A percentile compares a stretch with the other conserved stretches of the same genome.
These are phyloP conservation scores for Gambusia holbrooki DNA, from an alignment of 2,113 vertebrate species.

Conservation along the genomic window DNA sequence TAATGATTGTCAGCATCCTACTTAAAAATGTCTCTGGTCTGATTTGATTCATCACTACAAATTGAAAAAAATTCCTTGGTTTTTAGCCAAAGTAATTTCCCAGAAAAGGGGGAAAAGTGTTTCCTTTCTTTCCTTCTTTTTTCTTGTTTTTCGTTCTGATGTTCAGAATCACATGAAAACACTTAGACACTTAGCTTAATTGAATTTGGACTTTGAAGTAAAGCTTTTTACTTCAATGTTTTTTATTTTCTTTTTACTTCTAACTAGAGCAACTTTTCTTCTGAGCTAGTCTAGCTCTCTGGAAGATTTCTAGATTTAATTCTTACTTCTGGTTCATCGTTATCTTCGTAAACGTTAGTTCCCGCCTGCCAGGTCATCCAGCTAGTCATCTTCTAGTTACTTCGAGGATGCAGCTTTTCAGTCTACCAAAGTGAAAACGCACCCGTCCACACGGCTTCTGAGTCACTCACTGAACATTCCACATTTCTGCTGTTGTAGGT, in stretches of 20 bases:
- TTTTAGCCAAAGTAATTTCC: background rate
- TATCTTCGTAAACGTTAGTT: background rate
- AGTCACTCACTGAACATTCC: slow-evolving; percentile 53
- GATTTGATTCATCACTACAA: no score
- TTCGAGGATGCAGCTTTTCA: slow-evolving; percentile 9
- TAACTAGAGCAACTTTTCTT: background rate
- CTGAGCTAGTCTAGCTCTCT: background rate
- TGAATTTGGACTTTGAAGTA: no score
- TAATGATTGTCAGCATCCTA: no score
- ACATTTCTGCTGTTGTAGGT: slow-evolving; percentile 46
- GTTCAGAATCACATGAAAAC: background rate
- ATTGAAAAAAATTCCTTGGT: background rate
- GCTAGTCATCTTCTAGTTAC: slow-evolving; percentile 12
- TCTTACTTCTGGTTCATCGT: slow-evolving; percentile 24
- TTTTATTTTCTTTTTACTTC: background rate
- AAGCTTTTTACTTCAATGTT: no score
- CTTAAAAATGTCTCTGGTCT: background rate
- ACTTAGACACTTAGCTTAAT: background rate
- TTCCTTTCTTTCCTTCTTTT: background rate
- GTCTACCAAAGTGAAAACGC: slow-evolving; percentile 34
- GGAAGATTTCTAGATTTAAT: background rate
- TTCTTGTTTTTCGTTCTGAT: background rate
- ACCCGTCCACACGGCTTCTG: slow-evolving; percentile 28
- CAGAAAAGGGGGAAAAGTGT: background rate
- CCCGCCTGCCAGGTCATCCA: slow-evolving; percentile 34